A percentile compares a stretch with the other conserved stretches of the same genome.
Evolutionary conservation across 2,113 vertebrate genomes (phyloP).

Genomic region (Poeciliopsis retropinna): DNA sequence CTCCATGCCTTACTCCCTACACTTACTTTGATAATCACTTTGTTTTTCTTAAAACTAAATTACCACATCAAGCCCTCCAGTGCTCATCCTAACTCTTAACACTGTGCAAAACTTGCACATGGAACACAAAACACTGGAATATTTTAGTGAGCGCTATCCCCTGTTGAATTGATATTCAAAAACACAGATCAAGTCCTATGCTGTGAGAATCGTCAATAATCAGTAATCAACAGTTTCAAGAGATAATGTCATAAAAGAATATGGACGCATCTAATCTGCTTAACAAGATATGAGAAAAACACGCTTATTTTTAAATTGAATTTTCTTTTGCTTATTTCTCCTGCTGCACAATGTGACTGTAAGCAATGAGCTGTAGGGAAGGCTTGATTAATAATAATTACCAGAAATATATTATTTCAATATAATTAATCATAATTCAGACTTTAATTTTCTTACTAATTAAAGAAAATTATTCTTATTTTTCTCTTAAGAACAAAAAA

Average conservation of each 20-base stretch:
- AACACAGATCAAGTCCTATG: neutral
- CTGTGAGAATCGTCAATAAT: neutral
- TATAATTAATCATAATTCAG: no score
- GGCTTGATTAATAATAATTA: no score
- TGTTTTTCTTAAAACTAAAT: slow-evolving; percentile 32
- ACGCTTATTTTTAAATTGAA: no score
- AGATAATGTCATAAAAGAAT: neutral
- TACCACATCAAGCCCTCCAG: slow-evolving; percentile 21
- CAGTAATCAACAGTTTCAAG: no score
- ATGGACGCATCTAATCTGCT: slow-evolving; percentile 8
- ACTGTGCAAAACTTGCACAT: slow-evolving; percentile 2
- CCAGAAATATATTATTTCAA: no score
- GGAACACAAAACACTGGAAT: slow-evolving; percentile 3
- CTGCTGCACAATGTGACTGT: slow-evolving; percentile 4
- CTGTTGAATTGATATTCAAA: neutral
- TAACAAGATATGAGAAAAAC: no score
- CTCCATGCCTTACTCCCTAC: neutral
- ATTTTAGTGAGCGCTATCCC: no score
- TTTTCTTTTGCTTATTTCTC: slow-evolving; percentile 22
- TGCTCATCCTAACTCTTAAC: slow-evolving; percentile 25
- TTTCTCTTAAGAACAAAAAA: no score
- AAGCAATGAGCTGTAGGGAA: slow-evolving; percentile 31
- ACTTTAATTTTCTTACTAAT: no score
- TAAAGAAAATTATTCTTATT: no score
- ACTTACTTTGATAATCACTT: neutral